These are phyloP conservation scores for Cheilinus undulatus DNA, from an alignment of 2,113 vertebrate species.

Conservation along the genomic window DNA sequence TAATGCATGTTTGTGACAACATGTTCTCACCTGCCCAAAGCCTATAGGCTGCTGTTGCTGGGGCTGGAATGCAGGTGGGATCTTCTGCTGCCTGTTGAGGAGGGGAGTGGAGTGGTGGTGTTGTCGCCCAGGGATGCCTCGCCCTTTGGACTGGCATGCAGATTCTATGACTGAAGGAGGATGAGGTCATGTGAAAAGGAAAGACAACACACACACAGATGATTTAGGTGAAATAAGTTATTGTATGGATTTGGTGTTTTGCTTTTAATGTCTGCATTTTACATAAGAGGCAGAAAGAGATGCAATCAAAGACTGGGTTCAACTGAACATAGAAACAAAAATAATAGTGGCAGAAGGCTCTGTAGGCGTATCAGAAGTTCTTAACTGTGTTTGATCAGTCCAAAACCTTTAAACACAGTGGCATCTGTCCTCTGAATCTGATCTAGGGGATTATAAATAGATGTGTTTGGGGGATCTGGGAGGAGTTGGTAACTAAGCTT, in stretches of 20 bases:
- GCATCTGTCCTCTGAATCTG: constrained; percentile 53
- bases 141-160: constrained; percentile 88
- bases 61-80: constrained; percentile 90
- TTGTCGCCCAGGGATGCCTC: constrained; percentile 85
- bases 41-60: constrained; percentile 87
- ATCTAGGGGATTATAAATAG: constrained; percentile 72
- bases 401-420: constrained; percentile 50
- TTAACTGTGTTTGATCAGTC: constrained; percentile 59
- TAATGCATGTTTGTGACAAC: neutral
- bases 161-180: constrained; percentile 80
- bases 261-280: constrained; percentile 4
- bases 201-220: neutral
- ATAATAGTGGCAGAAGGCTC: constrained; percentile 51
- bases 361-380: constrained; percentile 47
- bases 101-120: constrained; percentile 86
- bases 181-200: constrained; percentile 12
- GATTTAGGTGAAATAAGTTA: neutral
- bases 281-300: constrained; percentile 24
- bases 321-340: constrained; percentile 36
- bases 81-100: constrained; percentile 91
- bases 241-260: neutral
- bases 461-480: constrained; percentile 55
- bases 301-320: constrained; percentile 14
- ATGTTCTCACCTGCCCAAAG: constrained; percentile 91
- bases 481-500: constrained; percentile 66